Percentiles rank a stretch among this genome's conserved stretches.
Conservation (phyloP, 1,140 invertebrate genomes). For the Phortica variegata region DNA sequence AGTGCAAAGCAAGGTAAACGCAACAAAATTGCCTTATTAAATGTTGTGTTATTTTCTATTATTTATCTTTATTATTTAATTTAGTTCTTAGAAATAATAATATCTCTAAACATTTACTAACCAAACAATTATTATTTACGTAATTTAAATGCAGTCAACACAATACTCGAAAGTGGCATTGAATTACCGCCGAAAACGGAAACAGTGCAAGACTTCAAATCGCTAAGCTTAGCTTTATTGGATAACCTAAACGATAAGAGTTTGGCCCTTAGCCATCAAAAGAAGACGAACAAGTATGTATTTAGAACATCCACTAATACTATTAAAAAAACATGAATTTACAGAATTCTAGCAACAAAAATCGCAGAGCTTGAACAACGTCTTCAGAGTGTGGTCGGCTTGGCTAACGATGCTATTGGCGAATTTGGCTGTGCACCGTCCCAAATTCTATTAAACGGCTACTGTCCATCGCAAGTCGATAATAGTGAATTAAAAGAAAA, state of each 20-base stretch:
- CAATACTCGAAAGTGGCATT: slow-evolving; percentile 65
- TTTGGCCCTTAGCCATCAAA: slow-evolving; percentile 76
- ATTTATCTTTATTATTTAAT: slow-evolving; percentile 1
- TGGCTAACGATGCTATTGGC: slow-evolving; percentile 21
- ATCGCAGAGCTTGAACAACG: slow-evolving; percentile 62
- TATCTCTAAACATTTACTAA: background rate
- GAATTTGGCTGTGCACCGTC: slow-evolving; percentile 60
- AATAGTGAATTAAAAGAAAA: slow-evolving; percentile 13
- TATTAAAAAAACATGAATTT: background rate
- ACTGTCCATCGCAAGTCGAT: slow-evolving; percentile 60
- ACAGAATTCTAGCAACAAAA: slow-evolving; percentile 62
- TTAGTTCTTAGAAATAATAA: no score
- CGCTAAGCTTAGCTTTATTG: slow-evolving; percentile 72
- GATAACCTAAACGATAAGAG: slow-evolving; percentile 85
- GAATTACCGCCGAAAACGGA: slow-evolving; percentile 69
- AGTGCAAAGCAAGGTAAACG: slow-evolving; percentile 64
- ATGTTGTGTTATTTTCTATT: slow-evolving; percentile 6
- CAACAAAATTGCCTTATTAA: background rate
- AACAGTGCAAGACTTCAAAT: slow-evolving; percentile 72
- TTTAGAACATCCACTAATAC: background rate
- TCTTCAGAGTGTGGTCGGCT: slow-evolving; percentile 37
- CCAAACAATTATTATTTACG: background rate
- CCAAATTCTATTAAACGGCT: slow-evolving; percentile 61
- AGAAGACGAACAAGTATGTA: slow-evolving; percentile 74
- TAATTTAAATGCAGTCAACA: slow-evolving; percentile 60